phyloP scores from a whole-genome alignment of 2,888 invertebrate species.

The Pyralis farinalis region DNA sequence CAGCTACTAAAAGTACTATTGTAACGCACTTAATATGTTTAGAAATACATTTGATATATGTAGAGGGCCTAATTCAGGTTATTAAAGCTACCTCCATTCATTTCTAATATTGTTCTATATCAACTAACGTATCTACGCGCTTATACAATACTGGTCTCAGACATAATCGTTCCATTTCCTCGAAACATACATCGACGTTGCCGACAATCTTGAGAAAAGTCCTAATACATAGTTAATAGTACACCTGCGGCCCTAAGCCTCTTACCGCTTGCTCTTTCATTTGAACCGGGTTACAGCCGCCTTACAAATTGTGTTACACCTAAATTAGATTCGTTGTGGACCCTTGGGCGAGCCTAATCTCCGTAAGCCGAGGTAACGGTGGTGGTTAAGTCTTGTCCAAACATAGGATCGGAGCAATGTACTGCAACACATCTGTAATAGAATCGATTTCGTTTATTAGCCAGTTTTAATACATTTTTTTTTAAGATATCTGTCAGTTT shows the following conservation, averaged over 20 bases:
- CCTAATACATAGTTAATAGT: constrained; percentile 20
- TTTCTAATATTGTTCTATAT: too few species aligned
- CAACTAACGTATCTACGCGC: too few species aligned
- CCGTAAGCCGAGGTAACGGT: constrained; percentile 4
- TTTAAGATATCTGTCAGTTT: too few species aligned
- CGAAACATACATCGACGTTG: neutral
- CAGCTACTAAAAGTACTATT: too few species aligned
- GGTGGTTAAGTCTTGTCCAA: neutral
- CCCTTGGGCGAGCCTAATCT: constrained; percentile 36
- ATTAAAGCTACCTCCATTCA: too few species aligned
- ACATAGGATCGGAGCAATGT: neutral
- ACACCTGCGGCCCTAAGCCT: constrained; percentile 28
- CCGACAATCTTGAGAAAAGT: neutral
- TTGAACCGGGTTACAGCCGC: constrained; percentile 5
- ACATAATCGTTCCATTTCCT: neutral
- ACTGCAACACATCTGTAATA: neutral
- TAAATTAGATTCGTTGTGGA: constrained; percentile 53
- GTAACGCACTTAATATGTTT: too few species aligned
- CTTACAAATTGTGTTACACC: constrained; percentile 50
- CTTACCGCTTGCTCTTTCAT: constrained; percentile 18
- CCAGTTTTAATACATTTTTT: too few species aligned
- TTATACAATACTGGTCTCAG: too few species aligned
- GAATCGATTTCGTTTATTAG: neutral
- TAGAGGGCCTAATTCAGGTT: too few species aligned
- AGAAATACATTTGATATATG: too few species aligned